Conservation (phyloP, 1,140 invertebrate species). For the Sycophaga agraensis region DNA sequence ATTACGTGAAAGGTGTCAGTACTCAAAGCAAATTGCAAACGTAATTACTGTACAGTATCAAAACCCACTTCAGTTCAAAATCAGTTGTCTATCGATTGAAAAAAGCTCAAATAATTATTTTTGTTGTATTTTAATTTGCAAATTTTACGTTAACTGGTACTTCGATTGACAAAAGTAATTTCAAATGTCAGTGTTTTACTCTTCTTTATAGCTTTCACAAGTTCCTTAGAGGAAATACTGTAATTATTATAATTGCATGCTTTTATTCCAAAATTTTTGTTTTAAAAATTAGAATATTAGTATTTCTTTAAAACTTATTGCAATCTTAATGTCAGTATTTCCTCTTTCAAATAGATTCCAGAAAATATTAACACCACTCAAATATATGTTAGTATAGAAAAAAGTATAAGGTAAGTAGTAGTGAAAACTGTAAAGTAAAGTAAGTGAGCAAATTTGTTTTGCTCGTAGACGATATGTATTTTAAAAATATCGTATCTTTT, state of each 20-base stretch:
- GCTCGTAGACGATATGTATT: not conserved
- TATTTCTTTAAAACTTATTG: too few relatives aligned
- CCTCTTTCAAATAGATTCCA: too few relatives aligned
- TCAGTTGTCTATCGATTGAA: not conserved
- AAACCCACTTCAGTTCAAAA: not conserved
- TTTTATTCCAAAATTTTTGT: too few relatives aligned
- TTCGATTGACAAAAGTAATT: not conserved
- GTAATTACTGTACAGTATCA: conserved; percentile 17
- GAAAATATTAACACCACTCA: too few relatives aligned
- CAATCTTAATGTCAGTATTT: too few relatives aligned
- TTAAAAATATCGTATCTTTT: conserved; percentile 32
- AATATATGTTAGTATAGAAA: conserved; percentile 3
- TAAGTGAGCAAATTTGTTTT: conserved; percentile 12
- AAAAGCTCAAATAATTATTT: not conserved
- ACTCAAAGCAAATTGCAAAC: conserved; percentile 10
- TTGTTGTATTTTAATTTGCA: not conserved
- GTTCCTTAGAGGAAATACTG: not conserved
- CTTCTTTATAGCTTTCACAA: conserved; percentile 6
- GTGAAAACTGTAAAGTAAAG: conserved; percentile 21
- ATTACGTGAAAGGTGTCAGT: conserved; percentile 9
- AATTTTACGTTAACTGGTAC: not conserved
- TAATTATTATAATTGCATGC: too few relatives aligned
- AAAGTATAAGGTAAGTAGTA: not conserved
- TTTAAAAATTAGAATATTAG: too few relatives aligned
- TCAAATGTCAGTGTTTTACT: conserved; percentile 3